Evolutionary conservation across 2,888 invertebrate species (phyloP), one percentile per base, ranked within the genome.

Genomic region (Pristionchus maxplancki): DNA sequence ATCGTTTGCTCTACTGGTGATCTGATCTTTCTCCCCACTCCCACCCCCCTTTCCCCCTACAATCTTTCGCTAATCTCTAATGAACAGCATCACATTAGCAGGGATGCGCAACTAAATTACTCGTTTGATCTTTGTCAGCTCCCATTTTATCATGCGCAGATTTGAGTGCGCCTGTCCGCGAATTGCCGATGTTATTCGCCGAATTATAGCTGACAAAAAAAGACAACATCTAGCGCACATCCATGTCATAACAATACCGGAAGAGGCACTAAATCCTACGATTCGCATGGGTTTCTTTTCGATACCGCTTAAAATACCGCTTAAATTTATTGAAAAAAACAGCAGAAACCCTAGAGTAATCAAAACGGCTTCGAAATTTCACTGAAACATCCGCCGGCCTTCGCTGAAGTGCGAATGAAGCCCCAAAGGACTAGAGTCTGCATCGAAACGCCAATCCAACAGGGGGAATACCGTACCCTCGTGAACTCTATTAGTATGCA

Each of bases 11-110:
- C 64, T 82, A 31, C 40, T 31, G 15, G 34, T 31, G 17, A 48
- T 28, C 37, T 40, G 34, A 82, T 40, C 53, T 58, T 24, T 58
- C n/a, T 15, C 13, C 24, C 34, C 28, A 4, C 34, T 37, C 17
- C 11, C 44, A 4, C 17, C 64, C 31, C 81, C 50, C 50, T 50
- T 82, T 53, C 82, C 44, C 82, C 20, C 81, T 50, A 31, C 82
- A 20, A 28, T 31, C 82, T 31, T 37, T 53, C 82, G n/a, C 31
- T 81, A 40, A 78, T 78, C 48, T 78, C 78, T 78, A 78, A 78
- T 78, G 78, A 58, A 58, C 58, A 24, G 58, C 2, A 2, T n/a
- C 78, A 9, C 17, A 44, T 78, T 78, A 78, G 78, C 78, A 31
- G 31, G n/a, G 37, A 48, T 48, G 44, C 1, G 44, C 24, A n/a